Conservation (phyloP, 1,140 invertebrate genomes). For the Cherax destructor region DNA sequence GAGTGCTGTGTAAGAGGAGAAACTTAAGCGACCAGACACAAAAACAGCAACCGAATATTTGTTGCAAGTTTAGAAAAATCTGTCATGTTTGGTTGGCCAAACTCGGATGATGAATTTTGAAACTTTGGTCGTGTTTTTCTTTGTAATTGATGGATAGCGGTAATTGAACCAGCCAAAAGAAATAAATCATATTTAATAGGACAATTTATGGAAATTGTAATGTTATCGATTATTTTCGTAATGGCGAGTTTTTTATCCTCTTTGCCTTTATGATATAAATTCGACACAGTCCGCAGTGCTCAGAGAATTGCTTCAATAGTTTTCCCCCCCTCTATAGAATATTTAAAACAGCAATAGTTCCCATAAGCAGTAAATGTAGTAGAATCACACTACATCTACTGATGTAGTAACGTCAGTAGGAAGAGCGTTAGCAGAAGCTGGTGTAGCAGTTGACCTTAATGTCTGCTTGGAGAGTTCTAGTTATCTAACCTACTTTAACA, state of each 20-base stretch:
- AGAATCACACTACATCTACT: no score
- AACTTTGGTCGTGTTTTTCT: background rate
- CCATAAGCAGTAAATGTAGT: no score
- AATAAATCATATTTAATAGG: background rate
- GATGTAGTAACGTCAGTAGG: no score
- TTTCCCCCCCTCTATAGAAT: no score
- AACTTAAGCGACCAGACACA: background rate
- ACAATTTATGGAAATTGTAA: conserved; percentile 1
- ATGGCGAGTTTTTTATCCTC: background rate
- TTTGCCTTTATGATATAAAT: background rate
- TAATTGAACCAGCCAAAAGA: background rate
- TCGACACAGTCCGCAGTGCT: background rate
- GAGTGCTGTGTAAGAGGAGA: background rate
- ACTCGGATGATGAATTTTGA: background rate
- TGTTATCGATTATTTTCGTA: conserved; percentile 8
- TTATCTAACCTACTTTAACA: no score
- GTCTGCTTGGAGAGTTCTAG: no score
- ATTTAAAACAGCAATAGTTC: no score
- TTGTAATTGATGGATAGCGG: conserved; percentile 13
- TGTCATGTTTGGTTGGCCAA: background rate
- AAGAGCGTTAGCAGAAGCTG: no score
- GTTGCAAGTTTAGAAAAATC: background rate
- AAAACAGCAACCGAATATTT: background rate
- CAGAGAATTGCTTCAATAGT: no score
- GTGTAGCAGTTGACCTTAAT: no score